phyloP scores from a whole-genome alignment of 2,888 invertebrate genomes.

The Laspeyria flexula region DNA sequence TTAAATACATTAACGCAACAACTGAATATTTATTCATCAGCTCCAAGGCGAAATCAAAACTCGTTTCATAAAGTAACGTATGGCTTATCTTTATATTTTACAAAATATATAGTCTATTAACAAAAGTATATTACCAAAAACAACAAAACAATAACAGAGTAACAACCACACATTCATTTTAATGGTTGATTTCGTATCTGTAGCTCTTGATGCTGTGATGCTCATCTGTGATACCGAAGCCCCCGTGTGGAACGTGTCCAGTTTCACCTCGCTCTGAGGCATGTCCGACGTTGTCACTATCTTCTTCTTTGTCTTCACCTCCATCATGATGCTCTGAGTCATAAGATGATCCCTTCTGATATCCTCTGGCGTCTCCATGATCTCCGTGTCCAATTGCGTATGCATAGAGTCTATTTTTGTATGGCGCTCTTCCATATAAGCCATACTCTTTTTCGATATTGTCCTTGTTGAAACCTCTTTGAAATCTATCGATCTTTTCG shows the following conservation, averaged over 20 bases:
- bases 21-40: too few species aligned
- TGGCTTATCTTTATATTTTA: constrained; percentile 60
- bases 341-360: constrained; percentile 82
- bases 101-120: constrained; percentile 69
- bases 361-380: constrained; percentile 81
- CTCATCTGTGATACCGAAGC: constrained; percentile 74
- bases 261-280: constrained; percentile 80
- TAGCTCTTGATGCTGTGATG: constrained; percentile 70
- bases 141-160: constrained; percentile 71
- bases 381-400: constrained; percentile 82
- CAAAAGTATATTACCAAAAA: constrained; percentile 68
- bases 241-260: constrained; percentile 77
- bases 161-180: constrained; percentile 48
- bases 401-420: constrained; percentile 86
- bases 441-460: constrained; percentile 90
- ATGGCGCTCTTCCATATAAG: constrained; percentile 88
- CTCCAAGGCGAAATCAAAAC: background rate
- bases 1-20: too few species aligned
- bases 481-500: constrained; percentile 88
- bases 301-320: constrained; percentile 74
- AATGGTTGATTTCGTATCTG: constrained; percentile 76
- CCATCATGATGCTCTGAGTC: constrained; percentile 81
- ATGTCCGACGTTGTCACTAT: constrained; percentile 74
- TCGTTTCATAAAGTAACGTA: constrained; percentile 22
- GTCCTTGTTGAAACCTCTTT: constrained; percentile 89